Conservation (phyloP, 2,797 vertebrate genomes). For the Sciurus vulgaris region DNA sequence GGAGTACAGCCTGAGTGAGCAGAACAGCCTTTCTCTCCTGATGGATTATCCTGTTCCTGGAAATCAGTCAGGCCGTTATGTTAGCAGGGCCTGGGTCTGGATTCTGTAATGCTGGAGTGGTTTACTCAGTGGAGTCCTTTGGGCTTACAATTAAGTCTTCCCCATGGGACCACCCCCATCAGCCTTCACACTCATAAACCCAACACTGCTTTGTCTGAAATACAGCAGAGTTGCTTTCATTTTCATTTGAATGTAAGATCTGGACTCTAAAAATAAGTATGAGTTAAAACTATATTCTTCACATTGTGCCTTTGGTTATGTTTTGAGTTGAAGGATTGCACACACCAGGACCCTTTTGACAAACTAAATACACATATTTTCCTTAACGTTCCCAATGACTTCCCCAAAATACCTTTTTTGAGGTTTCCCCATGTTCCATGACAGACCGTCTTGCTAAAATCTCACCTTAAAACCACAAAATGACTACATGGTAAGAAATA, state of each 20-base stretch:
- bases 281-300: constrained; percentile 76
- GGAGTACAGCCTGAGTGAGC: not conserved
- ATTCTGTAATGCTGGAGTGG: constrained; percentile 61
- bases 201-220: constrained; percentile 56
- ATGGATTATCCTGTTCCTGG: constrained; percentile 50
- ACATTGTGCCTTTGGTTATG: constrained; percentile 73
- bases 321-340: constrained; percentile 75
- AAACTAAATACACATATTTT: constrained; percentile 65
- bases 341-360: constrained; percentile 31
- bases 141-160: constrained; percentile 62
- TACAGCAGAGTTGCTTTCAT: constrained; percentile 64
- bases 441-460: constrained; percentile 58
- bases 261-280: constrained; percentile 56
- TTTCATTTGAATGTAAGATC: constrained; percentile 68
- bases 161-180: constrained; percentile 2
- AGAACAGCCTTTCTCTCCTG: not conserved
- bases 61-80: constrained; percentile 44
- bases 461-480: constrained; percentile 57
- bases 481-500: constrained; percentile 30
- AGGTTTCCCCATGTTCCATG: constrained; percentile 18
- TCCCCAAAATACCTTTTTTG: constrained; percentile 66
- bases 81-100: constrained; percentile 59
- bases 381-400: constrained; percentile 62
- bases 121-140: constrained; percentile 64
- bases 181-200: constrained; percentile 62